phyloP scores from a whole-genome alignment of 2,113 vertebrate genomes.

The Paratilapia polleni region DNA sequence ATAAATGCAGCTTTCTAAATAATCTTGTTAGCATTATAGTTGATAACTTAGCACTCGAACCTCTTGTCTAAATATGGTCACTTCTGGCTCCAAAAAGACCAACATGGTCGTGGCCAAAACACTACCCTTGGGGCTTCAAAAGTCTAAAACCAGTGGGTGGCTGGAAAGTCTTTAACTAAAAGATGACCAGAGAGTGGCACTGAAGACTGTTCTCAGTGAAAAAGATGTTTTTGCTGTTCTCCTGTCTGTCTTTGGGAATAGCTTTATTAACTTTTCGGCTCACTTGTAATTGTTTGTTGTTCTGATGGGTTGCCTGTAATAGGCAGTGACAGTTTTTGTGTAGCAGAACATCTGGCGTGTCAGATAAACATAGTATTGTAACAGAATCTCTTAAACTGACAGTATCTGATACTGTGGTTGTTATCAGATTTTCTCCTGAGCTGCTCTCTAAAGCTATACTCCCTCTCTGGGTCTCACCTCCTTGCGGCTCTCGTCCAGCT shows the following conservation, averaged over 20 bases:
- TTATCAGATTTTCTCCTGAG: neutral
- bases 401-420: neutral
- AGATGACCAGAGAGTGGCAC: no score
- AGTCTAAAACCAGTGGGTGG: no score
- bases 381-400: neutral
- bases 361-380: neutral
- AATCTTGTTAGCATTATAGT: no score
- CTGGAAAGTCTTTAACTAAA: no score
- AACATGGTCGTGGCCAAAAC: no score
- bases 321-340: neutral
- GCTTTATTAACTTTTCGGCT: neutral
- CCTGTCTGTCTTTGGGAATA: neutral
- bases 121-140: no score
- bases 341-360: neutral
- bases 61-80: no score
- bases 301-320: neutral
- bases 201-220: no score
- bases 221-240: neutral
- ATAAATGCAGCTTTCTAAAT: no score
- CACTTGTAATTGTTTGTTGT: neutral
- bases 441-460: neutral
- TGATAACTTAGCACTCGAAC: no score
- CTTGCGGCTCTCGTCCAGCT: slow-evolving; percentile 91
- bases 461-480: slow-evolving; percentile 76
- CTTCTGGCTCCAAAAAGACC: no score